Evolutionary conservation across 2,113 vertebrate genomes (phyloP), one percentile per base, ranked within the genome.

Genomic region (Psettodes erumei): DNA sequence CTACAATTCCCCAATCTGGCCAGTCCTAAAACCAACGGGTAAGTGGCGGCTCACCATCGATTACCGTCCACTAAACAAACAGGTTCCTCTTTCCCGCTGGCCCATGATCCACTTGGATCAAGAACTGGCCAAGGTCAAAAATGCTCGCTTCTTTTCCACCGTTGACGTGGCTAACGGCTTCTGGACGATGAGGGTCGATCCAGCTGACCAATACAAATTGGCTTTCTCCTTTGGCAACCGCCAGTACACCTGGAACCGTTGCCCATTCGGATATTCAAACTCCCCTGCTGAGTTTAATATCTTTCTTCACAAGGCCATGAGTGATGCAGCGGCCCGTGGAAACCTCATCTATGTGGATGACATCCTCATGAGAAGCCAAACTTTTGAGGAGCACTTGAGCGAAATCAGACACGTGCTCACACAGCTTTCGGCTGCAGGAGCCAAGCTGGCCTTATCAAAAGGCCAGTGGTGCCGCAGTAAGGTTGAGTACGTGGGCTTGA

Each of bases 251-350:
- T 43, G 40, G 40, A 43, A 43, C 40, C 11, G 42, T 1, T 64
- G 61, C 11, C 61, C 19, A 2, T 64, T 61, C 11, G 42, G 61
- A 1, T 45, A 48, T 3, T 32, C 61, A 6, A 64, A 64, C 18
- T 64, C 42, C 5, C 42, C 40, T 4, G 60, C 60, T 4, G 38
- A 47, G 8, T 63, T 63, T 10, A 63, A 63, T 13, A 63, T 63
- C 38, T 48, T 64, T 3, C 42, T 64, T 1, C 27, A 64, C 42
- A 64, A 64, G n/a, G 61, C 61, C 0, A 32, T 28, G 16, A 10
- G 16, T 19, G 28, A 64, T 10, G 61, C 61, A 1, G 42, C 27
- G 1, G 30, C 16, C 4, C 42, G 61, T 12, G 61, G 61, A 0
- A 64, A 19, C 3, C 28, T 64, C 2, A 64, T 64, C 42, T 43